Base-by-base conservation (phyloP, 2,113 vertebrate species). In the Tichodroma muraria region DNA sequence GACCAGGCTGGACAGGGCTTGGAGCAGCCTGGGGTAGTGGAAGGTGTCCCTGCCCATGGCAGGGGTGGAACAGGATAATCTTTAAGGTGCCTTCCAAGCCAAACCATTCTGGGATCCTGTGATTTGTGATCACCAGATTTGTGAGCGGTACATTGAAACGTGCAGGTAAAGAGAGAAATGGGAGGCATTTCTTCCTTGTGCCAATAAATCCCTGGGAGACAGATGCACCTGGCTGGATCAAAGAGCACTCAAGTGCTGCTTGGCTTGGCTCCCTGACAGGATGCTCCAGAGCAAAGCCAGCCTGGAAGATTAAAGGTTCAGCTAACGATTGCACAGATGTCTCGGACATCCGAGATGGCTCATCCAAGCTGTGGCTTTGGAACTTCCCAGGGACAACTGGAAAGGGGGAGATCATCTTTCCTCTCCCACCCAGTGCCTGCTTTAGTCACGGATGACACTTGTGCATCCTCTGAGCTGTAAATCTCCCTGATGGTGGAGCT, bases 1-100 rank as follows among this genome's bases (percentile, higher is more conserved):
- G 60, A 11, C 16, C n/a, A 22, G 70, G 61, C 0, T 81, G 59
- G 76, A 59, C 0, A 0, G 52, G 5, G 2, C 11, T 31, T 57
- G 70, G 35, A 75, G 20, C 61, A 25, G 0, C 24, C 63, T 61
- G 40, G 63, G 30, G 1, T 0, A 2, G 87, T 35, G 63, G n/a
- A 0, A 69, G 17, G 2, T 47, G 70, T 68, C 40, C 16, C 78
- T 68, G n/a, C 11, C 25, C 25, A 8, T 44, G 66, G 35, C 35
- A 64, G 21, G 4, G 10, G 3, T 28, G 42, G 33, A 1, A 45
- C 7, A 1, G 4, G 70, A 22, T 40, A 47, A 1, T 2, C 3
- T 69, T 40, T 27, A 18, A 35, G 20, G 6, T 35, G 17, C n/a
- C 8, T 69, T 19, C 47, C 47, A 27, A 2, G 25, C 24, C 40